Conservation (phyloP, 2,113 vertebrate genomes). For the Scalopus aquaticus region DNA sequence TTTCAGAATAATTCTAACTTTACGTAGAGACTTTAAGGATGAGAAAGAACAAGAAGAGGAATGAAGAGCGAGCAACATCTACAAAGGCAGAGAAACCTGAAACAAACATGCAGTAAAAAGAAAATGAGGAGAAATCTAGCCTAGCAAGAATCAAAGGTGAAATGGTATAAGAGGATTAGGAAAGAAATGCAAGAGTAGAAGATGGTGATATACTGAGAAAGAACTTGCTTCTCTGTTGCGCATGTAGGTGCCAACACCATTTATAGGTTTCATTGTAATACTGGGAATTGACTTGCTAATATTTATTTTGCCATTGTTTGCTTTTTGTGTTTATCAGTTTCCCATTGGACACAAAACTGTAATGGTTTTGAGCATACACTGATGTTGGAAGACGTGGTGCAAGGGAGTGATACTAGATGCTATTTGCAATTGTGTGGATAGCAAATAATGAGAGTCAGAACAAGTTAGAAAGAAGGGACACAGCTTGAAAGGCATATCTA, state of each 20-base stretch:
- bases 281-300: not conserved
- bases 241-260: not conserved
- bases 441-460: not conserved
- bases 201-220: not conserved
- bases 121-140: rapidly evolving
- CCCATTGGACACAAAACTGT: not conserved
- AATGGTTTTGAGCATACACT: not conserved
- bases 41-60: not conserved
- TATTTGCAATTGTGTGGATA: not conserved
- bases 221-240: not conserved
- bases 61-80: not conserved
- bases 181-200: too few species aligned
- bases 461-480: not conserved
- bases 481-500: not conserved
- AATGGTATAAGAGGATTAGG: not conserved
- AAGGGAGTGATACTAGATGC: not conserved
- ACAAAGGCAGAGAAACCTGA: not conserved
- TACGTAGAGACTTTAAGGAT: not conserved
- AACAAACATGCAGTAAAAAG: rapidly evolving
- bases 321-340: not conserved
- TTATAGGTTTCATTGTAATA: not conserved
- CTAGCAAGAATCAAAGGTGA: not conserved
- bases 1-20: not conserved
- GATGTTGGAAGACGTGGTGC: not conserved
- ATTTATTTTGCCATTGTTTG: not conserved